Conservation (phyloP, 2,797 vertebrate genomes). For the Silurus lanzhouensis region DNA sequence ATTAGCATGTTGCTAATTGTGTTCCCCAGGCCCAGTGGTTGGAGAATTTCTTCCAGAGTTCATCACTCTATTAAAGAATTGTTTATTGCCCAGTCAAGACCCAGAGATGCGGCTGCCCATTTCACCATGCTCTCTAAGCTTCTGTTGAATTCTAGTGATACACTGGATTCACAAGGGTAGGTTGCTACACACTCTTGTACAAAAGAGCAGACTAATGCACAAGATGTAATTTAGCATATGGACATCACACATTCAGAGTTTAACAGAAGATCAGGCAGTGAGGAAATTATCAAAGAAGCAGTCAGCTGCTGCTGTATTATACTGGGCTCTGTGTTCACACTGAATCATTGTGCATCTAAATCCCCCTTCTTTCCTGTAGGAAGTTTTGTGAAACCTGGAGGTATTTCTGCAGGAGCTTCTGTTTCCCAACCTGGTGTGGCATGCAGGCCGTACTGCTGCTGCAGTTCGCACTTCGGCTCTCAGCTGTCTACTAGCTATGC, state of each 20-base stretch:
- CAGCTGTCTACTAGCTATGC: constrained; percentile 88
- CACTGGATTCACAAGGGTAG: constrained; percentile 86
- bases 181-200: constrained; percentile 47
- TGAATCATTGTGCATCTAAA: not conserved
- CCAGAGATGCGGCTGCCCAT: constrained; percentile 86
- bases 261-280: not conserved
- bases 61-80: constrained; percentile 75
- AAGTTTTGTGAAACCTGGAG: constrained; percentile 78
- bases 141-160: constrained; percentile 79
- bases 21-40: constrained; percentile 81
- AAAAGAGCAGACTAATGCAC: no score
- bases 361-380: constrained; percentile 66
- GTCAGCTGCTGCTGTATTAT: not conserved
- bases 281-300: not conserved
- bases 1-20: not conserved
- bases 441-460: constrained; percentile 83
- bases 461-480: constrained; percentile 87
- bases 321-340: not conserved
- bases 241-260: not conserved
- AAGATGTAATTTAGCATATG: not conserved
- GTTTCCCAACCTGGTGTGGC: constrained; percentile 92
- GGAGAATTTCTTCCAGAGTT: constrained; percentile 82
- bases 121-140: constrained; percentile 84
- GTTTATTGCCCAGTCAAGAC: constrained; percentile 83
- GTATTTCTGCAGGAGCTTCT: constrained; percentile 81